Conservation (phyloP, 2,797 vertebrate species). For the Parauchenoglanis punctatus region DNA sequence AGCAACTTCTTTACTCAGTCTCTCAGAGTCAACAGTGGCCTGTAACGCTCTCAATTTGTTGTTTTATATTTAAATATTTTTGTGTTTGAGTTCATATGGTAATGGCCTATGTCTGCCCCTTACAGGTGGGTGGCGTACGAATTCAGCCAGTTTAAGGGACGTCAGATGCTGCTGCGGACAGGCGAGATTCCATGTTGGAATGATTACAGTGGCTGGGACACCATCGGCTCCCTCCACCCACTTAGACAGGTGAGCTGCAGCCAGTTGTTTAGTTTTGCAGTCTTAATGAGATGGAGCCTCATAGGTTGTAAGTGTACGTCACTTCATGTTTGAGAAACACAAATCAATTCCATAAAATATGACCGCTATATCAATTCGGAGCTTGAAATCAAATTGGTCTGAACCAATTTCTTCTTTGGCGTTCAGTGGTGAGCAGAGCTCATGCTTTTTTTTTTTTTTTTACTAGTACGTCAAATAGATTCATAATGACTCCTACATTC, state of each 20-base stretch:
- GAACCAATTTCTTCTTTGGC: neutral
- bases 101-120: neutral
- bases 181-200: conserved; percentile 76
- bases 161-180: conserved; percentile 78
- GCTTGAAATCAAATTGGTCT: neutral
- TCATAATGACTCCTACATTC: neutral
- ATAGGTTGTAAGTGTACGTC: neutral
- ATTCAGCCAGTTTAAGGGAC: conserved; percentile 80
- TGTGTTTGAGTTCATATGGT: neutral
- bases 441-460: neutral
- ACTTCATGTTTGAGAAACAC: neutral
- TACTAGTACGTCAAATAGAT: neutral
- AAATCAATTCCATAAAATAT: neutral
- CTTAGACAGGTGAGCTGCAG: conserved; percentile 75
- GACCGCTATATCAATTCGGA: neutral
- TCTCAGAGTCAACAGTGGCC: conserved; percentile 78
- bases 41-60: conserved; percentile 69
- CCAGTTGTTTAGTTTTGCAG: neutral
- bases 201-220: conserved; percentile 80
- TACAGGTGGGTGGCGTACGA: conserved; percentile 84
- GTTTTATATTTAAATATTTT: neutral
- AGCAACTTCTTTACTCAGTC: conserved; percentile 81
- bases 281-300: neutral
- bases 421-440: neutral
- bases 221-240: conserved; percentile 80